Evolutionary conservation across 1,140 invertebrate genomes (phyloP).

Genomic region (Drosophila bocki): DNA sequence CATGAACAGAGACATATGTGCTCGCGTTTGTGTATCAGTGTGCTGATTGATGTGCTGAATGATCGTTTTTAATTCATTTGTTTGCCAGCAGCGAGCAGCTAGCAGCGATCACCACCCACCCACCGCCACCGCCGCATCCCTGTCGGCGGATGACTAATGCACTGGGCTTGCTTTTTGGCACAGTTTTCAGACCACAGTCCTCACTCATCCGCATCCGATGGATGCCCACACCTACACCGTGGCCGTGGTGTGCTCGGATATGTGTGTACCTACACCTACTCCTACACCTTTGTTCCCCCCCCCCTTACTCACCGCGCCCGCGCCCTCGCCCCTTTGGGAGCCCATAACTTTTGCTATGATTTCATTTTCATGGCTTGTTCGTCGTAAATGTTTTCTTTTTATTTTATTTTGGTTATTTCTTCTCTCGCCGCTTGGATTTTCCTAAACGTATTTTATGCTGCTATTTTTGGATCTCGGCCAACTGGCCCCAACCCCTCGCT

Average conservation of each 20-base stretch:
- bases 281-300: conserved; percentile 34
- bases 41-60: conserved; percentile 80
- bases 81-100: conserved; percentile 26
- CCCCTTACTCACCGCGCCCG: not conserved
- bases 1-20: conserved; percentile 25
- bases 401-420: conserved; percentile 47
- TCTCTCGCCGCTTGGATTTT: conserved; percentile 35
- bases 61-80: conserved; percentile 79
- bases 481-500: conserved; percentile 8
- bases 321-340: conserved; percentile 1
- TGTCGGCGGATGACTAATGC: conserved; percentile 54
- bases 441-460: conserved; percentile 56
- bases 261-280: conserved; percentile 32
- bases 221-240: conserved; percentile 48
- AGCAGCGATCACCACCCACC: not conserved
- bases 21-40: conserved; percentile 43
- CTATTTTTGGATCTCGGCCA: conserved; percentile 70
- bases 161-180: conserved; percentile 70
- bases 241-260: conserved; percentile 1
- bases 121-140: not conserved
- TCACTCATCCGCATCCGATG: conserved; percentile 64
- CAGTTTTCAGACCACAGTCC: conserved; percentile 60
- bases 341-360: conserved; percentile 57
- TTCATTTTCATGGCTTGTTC: conserved; percentile 66
- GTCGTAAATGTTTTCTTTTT: conserved; percentile 70